phyloP scores from a whole-genome alignment of 2,888 invertebrate genomes.

The Aromia moschata region DNA sequence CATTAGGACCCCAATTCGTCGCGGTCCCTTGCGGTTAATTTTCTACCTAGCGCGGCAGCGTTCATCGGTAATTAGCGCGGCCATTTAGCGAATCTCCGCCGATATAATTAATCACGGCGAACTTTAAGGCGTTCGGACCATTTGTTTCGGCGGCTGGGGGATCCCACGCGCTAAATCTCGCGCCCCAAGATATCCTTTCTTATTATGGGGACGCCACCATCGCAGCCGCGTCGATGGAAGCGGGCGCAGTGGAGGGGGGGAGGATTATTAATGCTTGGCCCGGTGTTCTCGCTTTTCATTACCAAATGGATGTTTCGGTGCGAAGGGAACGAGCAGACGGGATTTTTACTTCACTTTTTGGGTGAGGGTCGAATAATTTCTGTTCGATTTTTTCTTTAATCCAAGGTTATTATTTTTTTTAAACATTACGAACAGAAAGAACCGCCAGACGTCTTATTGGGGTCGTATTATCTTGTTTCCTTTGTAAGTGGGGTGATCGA shows the following conservation, averaged over 20 bases:
- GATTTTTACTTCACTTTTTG: too few relatives aligned
- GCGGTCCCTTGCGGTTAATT: too few relatives aligned
- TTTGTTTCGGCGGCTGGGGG: constrained; percentile 3
- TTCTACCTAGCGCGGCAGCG: too few relatives aligned
- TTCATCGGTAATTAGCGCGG: constrained; percentile 6
- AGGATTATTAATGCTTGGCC: background rate
- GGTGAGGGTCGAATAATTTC: too few relatives aligned
- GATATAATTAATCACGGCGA: constrained; percentile 3
- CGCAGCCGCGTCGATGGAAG: too few relatives aligned
- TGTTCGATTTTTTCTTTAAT: too few relatives aligned
- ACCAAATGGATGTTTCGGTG: background rate
- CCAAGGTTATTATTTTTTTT: too few relatives aligned
- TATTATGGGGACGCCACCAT: background rate
- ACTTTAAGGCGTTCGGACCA: constrained; percentile 7
- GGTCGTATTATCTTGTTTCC: too few relatives aligned
- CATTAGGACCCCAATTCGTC: too few relatives aligned
- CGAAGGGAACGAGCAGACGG: background rate
- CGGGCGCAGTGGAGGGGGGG: background rate
- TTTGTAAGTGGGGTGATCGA: too few relatives aligned
- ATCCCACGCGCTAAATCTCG: constrained; percentile 6
- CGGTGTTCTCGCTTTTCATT: background rate
- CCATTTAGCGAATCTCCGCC: constrained; percentile 4
- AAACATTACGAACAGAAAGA: too few relatives aligned
- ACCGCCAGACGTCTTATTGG: too few relatives aligned
- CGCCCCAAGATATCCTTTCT: background rate